A percentile compares a stretch with the other conserved stretches of the same genome.
phyloP scores from a whole-genome alignment of 2,113 vertebrate species.

The Etheostoma spectabile region DNA sequence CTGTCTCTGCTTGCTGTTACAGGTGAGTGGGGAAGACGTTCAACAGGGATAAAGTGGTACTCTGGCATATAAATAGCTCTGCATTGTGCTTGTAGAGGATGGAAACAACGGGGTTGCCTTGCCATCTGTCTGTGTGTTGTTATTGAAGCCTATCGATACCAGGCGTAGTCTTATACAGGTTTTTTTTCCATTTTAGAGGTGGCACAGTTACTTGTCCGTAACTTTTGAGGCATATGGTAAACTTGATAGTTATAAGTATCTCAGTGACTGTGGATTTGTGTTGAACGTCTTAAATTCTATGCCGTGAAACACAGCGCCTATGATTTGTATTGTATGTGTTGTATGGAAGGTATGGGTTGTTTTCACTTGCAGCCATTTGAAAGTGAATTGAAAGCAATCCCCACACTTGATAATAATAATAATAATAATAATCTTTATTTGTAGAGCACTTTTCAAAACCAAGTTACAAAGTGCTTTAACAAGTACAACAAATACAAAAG shows the following conservation, averaged over 20 bases:
- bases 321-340: background rate
- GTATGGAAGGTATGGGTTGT: background rate
- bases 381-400: background rate
- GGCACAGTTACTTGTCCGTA: background rate
- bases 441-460: no score
- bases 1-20: conserved; percentile 15
- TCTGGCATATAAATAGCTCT: background rate
- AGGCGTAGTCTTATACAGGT: background rate
- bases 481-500: no score
- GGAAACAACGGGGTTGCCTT: no score
- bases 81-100: background rate
- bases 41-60: background rate
- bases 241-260: background rate
- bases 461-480: no score
- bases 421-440: no score
- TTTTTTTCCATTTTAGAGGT: background rate
- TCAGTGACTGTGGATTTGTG: background rate
- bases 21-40: conserved; percentile 46
- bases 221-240: background rate
- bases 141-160: background rate
- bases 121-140: background rate
- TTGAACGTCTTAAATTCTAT: background rate
- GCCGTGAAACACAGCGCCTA: background rate
- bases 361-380: background rate
- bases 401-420: background rate